These are phyloP conservation scores for Notamacropus eugenii DNA, from an alignment of 2,797 vertebrate species.

Conservation along the genomic window DNA sequence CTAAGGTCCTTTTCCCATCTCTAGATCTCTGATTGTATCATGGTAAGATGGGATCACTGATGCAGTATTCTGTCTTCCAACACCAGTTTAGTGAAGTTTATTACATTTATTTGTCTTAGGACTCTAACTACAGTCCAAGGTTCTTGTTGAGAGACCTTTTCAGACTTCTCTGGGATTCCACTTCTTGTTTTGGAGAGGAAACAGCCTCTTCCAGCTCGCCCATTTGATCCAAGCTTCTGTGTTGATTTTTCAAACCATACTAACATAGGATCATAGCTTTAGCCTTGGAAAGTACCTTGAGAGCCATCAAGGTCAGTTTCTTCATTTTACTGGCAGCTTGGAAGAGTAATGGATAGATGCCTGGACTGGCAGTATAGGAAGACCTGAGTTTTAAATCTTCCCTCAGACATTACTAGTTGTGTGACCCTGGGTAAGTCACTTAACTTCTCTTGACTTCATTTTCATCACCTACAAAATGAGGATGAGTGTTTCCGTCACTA, in stretches of 20 bases:
- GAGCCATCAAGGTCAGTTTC: neutral
- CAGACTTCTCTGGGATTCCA: neutral
- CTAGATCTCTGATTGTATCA: neutral
- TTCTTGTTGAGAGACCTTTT: neutral
- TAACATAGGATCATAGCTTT: neutral
- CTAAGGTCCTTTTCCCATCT: neutral
- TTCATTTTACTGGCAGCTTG: neutral
- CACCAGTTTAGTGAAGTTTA: neutral
- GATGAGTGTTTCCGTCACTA: neutral
- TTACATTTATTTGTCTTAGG: neutral
- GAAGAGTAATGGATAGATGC: neutral
- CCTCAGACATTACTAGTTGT: neutral
- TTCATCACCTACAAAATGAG: neutral
- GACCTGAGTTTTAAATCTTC: neutral
- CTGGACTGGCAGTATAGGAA: neutral
- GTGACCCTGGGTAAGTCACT: neutral
- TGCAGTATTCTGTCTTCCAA: neutral
- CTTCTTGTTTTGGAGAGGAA: neutral
- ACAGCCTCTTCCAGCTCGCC: neutral
- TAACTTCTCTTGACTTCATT: neutral
- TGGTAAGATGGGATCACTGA: neutral
- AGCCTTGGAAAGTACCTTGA: neutral
- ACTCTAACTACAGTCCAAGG: neutral
- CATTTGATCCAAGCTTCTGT: neutral
- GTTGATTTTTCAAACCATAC: neutral